Conservation (phyloP, 2,113 vertebrate genomes). For the Physeter macrocephalus region DNA sequence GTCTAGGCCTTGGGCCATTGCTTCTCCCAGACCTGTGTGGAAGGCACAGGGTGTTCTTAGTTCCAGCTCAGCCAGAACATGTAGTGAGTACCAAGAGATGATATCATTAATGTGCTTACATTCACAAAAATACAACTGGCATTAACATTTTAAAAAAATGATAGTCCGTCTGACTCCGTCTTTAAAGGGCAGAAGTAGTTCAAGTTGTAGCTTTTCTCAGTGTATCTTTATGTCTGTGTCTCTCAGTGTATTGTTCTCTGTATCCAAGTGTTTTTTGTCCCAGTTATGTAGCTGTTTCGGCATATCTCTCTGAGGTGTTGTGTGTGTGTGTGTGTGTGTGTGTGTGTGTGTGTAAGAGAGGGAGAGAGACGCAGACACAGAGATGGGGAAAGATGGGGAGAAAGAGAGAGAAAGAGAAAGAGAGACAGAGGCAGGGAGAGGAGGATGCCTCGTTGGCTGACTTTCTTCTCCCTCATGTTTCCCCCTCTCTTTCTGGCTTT, state of each 20-base stretch:
- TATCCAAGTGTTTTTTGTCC: background rate
- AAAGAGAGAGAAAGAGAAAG: background rate
- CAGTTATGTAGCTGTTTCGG: background rate
- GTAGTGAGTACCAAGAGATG: constrained; percentile 45
- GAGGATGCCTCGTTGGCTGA: accelerated
- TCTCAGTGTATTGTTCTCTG: background rate
- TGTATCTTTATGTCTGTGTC: background rate
- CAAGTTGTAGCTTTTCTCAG: background rate
- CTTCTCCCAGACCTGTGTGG: background rate
- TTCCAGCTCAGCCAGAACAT: background rate
- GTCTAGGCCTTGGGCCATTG: background rate
- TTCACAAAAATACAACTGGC: background rate
- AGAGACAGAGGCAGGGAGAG: background rate
- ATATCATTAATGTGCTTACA: background rate
- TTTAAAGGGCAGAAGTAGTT: background rate
- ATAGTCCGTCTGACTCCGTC: background rate
- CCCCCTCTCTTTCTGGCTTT: background rate
- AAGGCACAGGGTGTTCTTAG: constrained; percentile 28
- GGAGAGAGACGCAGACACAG: background rate
- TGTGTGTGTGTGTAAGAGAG: background rate
- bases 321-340: background rate
- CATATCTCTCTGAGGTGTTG: background rate
- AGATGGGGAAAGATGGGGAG: too few species aligned
- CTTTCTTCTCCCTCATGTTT: background rate
- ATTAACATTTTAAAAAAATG: background rate